Evolutionary conservation across 35 echinoderm and acorn worm species (phyloP), one percentile per base, ranked within the genome.

Genomic region (Chiridota heheva): DNA sequence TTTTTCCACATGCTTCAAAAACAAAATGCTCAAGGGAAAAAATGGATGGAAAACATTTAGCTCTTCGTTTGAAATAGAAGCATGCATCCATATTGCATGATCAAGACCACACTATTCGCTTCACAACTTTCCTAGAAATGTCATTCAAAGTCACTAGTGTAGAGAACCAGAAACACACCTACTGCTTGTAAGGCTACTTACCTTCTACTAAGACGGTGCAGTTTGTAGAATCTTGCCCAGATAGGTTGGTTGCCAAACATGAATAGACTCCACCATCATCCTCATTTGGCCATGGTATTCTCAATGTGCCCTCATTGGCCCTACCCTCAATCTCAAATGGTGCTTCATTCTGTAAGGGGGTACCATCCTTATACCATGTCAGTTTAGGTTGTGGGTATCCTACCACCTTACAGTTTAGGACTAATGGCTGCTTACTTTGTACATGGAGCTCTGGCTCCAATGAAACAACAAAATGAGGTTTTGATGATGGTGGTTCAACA

Each of bases 231-330:
- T 84, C 82, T 39, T 69, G 82, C n/a, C 82, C 82, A 7, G 55
- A 69, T 58, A 47, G n/a, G 67, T 84, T 84, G 49, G 82, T 74
- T 26, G 82, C 82, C 34, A 73, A 48, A 47, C 82, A 84, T 31
- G 82, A 73, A 51, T 84, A 84, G 44, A 56, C 66, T 20, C 82
- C 82, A 20, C 41, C n/a, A 44, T 84, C 82, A 44, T 84, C 82
- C 18, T 70, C 67, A 13, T 70, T 36, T 0, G 32, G 24, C 17
- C 45, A 42, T 0, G 67, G 36, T 70, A 70, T 45, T 70, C 45
- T 70, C 40, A 70, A 42, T 15, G 67, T 70, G 0, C 40, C 67
- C 67, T 70, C 67, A 40, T 0, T 70, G 17, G 37, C 67, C 67
- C 67, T 45, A 37, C 67, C 45, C 26, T 36, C 26, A 18, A 70